These are phyloP conservation scores for Scaptomyza pallida DNA, from an alignment of 1,140 invertebrate genomes.

Conservation along the genomic window DNA sequence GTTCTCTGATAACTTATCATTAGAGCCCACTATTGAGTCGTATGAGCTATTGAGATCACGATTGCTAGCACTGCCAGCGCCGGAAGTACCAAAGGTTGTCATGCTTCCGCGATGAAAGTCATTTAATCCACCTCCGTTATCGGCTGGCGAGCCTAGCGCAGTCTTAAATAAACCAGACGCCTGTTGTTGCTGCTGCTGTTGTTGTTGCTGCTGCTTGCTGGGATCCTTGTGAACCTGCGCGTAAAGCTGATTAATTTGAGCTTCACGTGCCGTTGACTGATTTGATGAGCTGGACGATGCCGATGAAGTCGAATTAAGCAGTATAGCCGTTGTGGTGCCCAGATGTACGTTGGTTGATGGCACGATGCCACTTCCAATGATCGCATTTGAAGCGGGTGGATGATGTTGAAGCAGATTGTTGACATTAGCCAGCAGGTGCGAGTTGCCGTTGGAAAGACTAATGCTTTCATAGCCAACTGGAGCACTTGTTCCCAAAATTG, in stretches of 20 bases:
- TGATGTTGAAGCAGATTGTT: slow-evolving; percentile 74
- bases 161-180: slow-evolving; percentile 77
- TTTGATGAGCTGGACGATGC: slow-evolving; percentile 72
- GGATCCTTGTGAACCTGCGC: slow-evolving; percentile 84
- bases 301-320: slow-evolving; percentile 74
- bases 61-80: slow-evolving; percentile 63
- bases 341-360: slow-evolving; percentile 59
- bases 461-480: slow-evolving; percentile 46
- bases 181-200: slow-evolving; percentile 42
- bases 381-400: slow-evolving; percentile 54
- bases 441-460: slow-evolving; percentile 73
- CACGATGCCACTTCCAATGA: slow-evolving; percentile 38
- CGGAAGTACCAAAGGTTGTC: slow-evolving; percentile 71
- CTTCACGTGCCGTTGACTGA: slow-evolving; percentile 73
- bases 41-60: slow-evolving; percentile 84
- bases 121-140: slow-evolving; percentile 61
- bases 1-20: slow-evolving; percentile 81
- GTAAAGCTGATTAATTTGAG: slow-evolving; percentile 81
- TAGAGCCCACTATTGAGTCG: slow-evolving; percentile 83
- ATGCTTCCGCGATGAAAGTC: slow-evolving; percentile 81
- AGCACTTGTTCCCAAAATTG: slow-evolving; percentile 32
- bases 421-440: slow-evolving; percentile 68
- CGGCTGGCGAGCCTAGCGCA: slow-evolving; percentile 66
- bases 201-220: slow-evolving; percentile 73
- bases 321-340: slow-evolving; percentile 74